Base-by-base conservation (phyloP, 2,888 invertebrate species). In the Tuberolachnus salignus region DNA sequence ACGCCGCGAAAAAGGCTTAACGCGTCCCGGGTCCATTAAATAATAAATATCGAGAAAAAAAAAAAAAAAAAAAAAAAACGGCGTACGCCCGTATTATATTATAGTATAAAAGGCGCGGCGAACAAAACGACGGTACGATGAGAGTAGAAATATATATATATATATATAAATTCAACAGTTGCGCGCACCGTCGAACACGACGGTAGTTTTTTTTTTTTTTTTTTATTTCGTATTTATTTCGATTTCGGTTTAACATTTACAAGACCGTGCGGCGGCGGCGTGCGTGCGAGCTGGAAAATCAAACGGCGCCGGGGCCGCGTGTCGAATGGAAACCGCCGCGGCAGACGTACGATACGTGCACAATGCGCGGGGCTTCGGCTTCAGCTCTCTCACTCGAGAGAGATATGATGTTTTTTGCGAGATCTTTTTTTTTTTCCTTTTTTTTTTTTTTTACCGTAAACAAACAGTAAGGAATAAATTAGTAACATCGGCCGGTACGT, bases 21-120 rank as follows among this genome's bases (percentile, higher is more conserved):
- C 55, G 74, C 74, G 55, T 34, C 34, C 23, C 14, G 55, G 9
- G n/a, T 21, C 64, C 73, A 63, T 73, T 73, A 63, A 63, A 73
- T n/a, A n/a, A n/a, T n/a, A n/a, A n/a, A n/a, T n/a, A n/a, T n/a
- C n/a, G n/a, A n/a, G n/a, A n/a, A n/a, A n/a, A n/a, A n/a, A n/a
- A n/a, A 72, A 59, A 11, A 42, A 14, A 10, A 19, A 3, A 6
- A 59, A 26, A 63, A 42, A 44, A 53, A n/a, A 53, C 13, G 23
- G 26, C 23, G 13, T 11, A 1, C 19, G 19, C 14, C n/a, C n/a
- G n/a, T n/a, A n/a, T n/a, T n/a, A n/a, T n/a, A n/a, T n/a, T n/a
- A n/a, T n/a, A 49, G 49, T 10, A 26, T 1, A 44, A 64, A 64
- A 14, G 8, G 13, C n/a, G 42, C 14, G 16, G 26, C 3, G 23